phyloP scores from a whole-genome alignment of 1,140 invertebrate species.

The Holotrichia oblita region DNA sequence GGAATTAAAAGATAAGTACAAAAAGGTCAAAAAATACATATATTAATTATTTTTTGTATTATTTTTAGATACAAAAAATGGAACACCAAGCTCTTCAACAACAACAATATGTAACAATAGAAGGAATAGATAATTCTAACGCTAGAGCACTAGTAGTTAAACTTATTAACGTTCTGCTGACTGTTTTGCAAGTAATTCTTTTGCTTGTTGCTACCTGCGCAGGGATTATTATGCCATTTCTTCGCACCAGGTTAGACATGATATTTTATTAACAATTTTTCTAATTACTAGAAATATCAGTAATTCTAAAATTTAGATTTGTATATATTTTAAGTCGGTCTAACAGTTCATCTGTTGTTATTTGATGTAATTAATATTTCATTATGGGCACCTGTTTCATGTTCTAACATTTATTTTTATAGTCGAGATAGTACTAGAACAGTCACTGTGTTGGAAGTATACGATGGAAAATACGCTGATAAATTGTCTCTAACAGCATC shows the following conservation, averaged over 20 bases:
- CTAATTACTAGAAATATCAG: too few relatives aligned
- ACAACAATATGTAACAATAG: constrained; percentile 89
- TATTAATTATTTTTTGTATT: too few relatives aligned
- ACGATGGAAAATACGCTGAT: constrained; percentile 50
- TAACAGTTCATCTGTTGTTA: too few relatives aligned
- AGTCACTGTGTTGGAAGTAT: constrained; percentile 57
- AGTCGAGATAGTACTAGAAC: constrained; percentile 53
- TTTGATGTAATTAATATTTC: too few relatives aligned
- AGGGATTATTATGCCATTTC: constrained; percentile 93
- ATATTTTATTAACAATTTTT: background rate
- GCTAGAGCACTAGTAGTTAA: constrained; percentile 93
- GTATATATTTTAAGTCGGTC: constrained; percentile 34
- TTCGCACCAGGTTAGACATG: constrained; percentile 81
- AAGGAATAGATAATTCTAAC: constrained; percentile 93
- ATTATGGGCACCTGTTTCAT: constrained; percentile 51
- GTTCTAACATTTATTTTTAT: constrained; percentile 43
- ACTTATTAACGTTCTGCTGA: constrained; percentile 92
- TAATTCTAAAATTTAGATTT: background rate
- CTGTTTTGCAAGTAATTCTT: constrained; percentile 90
- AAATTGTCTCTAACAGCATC: constrained; percentile 50
- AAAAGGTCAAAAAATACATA: too few relatives aligned
- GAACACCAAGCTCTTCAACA: constrained; percentile 92
- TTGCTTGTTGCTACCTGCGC: constrained; percentile 92
- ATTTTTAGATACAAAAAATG: constrained; percentile 87
- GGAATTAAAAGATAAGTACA: too few relatives aligned